phyloP scores from a whole-genome alignment of 2,888 invertebrate genomes.

The Cotesia congregata region DNA sequence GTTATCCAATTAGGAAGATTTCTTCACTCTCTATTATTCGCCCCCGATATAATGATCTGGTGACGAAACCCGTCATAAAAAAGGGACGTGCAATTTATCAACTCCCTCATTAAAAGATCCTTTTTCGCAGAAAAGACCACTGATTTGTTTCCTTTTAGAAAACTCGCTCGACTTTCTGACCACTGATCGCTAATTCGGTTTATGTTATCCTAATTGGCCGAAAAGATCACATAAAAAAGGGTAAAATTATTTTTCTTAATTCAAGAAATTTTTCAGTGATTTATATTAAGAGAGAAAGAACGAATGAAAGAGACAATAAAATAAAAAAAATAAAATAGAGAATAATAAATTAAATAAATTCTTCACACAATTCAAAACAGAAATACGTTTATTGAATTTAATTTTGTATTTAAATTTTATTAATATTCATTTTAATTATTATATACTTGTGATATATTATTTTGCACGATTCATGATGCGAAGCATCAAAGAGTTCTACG shows the following conservation, averaged over 20 bases:
- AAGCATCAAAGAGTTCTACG: no score
- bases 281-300: background rate
- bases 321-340: background rate
- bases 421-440: background rate
- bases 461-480: no score
- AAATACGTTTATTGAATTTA: constrained; percentile 1
- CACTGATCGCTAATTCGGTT: background rate
- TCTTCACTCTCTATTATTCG: no score
- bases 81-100: background rate
- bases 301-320: background rate
- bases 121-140: background rate
- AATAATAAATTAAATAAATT: background rate
- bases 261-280: background rate
- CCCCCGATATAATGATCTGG: no score
- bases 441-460: no score
- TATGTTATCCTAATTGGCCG: no score
- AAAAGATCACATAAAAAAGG: no score
- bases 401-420: background rate
- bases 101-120: background rate
- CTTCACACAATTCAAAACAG: background rate
- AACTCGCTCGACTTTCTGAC: background rate
- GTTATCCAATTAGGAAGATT: background rate
- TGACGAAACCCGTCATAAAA: no score
- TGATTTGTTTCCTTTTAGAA: background rate
- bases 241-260: no score